Conservation (phyloP, 2,113 vertebrate genomes). For the Lepus europaeus region DNA sequence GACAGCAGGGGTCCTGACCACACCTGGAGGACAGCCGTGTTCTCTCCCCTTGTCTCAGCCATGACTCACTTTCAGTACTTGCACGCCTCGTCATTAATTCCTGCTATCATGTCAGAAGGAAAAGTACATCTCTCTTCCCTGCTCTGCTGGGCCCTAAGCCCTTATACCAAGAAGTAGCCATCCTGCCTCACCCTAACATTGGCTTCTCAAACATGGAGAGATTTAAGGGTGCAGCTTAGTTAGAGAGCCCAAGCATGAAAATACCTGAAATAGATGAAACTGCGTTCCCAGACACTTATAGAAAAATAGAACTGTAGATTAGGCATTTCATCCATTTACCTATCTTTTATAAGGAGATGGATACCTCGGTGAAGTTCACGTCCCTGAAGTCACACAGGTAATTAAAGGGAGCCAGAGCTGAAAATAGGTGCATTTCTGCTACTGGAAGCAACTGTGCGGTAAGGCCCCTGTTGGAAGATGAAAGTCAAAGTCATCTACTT, state of each 20-base stretch:
- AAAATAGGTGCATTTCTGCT: fast-evolving
- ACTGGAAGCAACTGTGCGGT: neutral
- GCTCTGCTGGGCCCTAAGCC: neutral
- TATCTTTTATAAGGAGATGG: neutral
- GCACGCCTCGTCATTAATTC: neutral
- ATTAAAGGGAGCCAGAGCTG: fast-evolving
- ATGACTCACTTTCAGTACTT: fast-evolving
- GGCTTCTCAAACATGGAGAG: neutral
- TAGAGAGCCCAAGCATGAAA: neutral
- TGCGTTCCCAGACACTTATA: neutral
- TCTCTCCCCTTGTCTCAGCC: neutral
- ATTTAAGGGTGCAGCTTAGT: neutral
- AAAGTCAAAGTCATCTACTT: too few relatives aligned
- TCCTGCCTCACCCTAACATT: neutral
- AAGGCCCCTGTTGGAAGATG: fast-evolving
- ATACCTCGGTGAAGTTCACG: neutral
- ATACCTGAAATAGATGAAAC: fast-evolving
- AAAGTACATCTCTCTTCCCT: fast-evolving
- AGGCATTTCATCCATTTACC: neutral
- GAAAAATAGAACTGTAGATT: neutral
- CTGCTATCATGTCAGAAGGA: neutral
- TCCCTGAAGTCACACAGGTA: neutral
- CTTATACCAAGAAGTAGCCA: neutral
- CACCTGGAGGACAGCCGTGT: fast-evolving
- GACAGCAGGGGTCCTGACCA: neutral